Conservation (phyloP, 2,113 vertebrate genomes). For the Marcusenius ussheri region DNA sequence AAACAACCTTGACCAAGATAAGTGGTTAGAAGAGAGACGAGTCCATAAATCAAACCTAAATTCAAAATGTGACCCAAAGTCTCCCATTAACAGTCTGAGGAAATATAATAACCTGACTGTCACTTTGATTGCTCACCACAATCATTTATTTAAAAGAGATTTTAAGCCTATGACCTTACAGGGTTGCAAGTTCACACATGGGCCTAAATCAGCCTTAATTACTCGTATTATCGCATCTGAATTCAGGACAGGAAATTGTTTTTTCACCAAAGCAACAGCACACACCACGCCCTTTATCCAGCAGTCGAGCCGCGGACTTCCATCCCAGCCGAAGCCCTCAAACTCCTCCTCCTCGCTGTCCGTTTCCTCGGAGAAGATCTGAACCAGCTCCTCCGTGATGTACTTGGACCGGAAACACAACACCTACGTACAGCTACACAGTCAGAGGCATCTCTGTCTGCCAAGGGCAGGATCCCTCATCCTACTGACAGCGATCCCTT, state of each 20-base stretch:
- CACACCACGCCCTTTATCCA: constrained; percentile 49
- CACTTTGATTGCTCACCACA: neutral
- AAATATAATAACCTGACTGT: neutral
- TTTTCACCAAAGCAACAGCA: neutral
- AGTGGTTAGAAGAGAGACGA: neutral
- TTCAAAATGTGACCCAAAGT: neutral
- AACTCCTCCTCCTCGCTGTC: constrained; percentile 78
- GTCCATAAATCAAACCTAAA: neutral
- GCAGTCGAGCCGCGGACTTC: constrained; percentile 33
- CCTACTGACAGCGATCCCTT: neutral
- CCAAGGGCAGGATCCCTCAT: neutral
- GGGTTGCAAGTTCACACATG: neutral
- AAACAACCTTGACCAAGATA: neutral
- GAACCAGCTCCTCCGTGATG: constrained; percentile 71
- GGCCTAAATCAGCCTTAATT: neutral
- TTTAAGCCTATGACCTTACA: neutral
- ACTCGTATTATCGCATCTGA: neutral
- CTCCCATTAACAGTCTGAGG: neutral
- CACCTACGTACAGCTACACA: constrained; percentile 45
- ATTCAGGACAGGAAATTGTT: neutral
- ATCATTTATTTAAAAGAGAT: neutral
- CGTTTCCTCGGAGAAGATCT: constrained; percentile 78
- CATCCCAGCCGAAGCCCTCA: constrained; percentile 68
- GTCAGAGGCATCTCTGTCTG: neutral
- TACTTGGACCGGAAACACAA: constrained; percentile 61